Evolutionary conservation across 2,888 invertebrate genomes (phyloP).

Genomic region (Phyto melanocephala): DNA sequence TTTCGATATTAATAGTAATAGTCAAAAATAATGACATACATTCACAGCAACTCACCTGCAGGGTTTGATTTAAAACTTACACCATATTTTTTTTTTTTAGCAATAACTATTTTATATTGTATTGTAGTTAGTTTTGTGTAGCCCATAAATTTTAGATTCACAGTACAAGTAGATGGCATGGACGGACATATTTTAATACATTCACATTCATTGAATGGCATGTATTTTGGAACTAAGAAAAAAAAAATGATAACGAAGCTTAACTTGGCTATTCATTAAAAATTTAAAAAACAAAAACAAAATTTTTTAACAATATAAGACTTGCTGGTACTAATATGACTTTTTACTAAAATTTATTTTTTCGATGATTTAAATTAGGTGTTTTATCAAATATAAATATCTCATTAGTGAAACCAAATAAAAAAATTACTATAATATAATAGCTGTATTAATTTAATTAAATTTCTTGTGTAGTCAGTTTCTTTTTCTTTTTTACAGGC

Average conservation of each 20-base stretch:
- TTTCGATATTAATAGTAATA: slow-evolving; percentile 38
- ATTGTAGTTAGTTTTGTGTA: slow-evolving; percentile 3
- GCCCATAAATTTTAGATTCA: slow-evolving; percentile 20
- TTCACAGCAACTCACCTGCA: slow-evolving; percentile 46
- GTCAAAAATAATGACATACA: slow-evolving; percentile 37
- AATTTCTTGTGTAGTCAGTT: not conserved
- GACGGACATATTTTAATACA: not conserved
- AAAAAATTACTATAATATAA: not conserved
- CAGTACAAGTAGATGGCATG: not conserved
- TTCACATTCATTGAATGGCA: not conserved
- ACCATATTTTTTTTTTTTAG: slow-evolving; percentile 11
- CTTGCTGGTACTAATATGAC: too few relatives aligned
- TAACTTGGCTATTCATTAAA: not conserved
- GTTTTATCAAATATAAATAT: too few relatives aligned
- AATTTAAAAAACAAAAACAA: not conserved
- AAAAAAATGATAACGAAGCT: slow-evolving; percentile 4
- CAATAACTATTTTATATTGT: not conserved
- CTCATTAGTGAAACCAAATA: not conserved
- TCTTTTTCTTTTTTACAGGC: too few relatives aligned
- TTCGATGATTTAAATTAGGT: too few relatives aligned
- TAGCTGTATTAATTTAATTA: not conserved
- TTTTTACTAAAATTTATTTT: too few relatives aligned
- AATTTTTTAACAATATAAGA: too few relatives aligned
- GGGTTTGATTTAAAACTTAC: slow-evolving; percentile 34
- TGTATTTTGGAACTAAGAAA: not conserved